A percentile compares a stretch with the other conserved stretches of the same genome.
Evolutionary conservation across 2,113 vertebrate genomes (phyloP).

Genomic region (Lanius collurio): DNA sequence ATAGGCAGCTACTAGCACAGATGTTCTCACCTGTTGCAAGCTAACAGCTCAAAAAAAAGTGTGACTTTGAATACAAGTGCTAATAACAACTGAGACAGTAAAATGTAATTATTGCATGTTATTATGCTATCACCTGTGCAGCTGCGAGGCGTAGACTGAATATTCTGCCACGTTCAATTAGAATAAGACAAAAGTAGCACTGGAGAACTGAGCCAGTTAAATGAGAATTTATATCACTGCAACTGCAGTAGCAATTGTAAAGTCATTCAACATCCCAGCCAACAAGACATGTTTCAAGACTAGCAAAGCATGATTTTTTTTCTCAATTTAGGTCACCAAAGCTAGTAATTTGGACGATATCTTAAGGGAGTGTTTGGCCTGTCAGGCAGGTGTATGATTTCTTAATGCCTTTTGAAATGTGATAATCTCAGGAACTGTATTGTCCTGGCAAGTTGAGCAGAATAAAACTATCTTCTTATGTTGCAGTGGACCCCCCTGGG

Average conservation of each 20-base stretch:
- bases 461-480: neutral
- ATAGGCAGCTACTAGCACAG: constrained; percentile 64
- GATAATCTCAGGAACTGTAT: neutral
- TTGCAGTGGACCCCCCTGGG: too few species aligned
- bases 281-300: neutral
- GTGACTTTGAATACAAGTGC: constrained; percentile 52
- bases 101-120: constrained; percentile 64
- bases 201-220: constrained; percentile 33
- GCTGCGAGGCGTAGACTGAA: constrained; percentile 25
- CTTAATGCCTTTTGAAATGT: neutral
- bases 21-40: constrained; percentile 59
- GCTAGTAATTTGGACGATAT: neutral
- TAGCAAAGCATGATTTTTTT: neutral
- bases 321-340: neutral
- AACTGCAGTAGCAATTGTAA: neutral
- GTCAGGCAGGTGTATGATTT: neutral
- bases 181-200: constrained; percentile 60
- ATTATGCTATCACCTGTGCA: constrained; percentile 69
- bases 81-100: constrained; percentile 64
- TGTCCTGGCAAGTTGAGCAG: neutral
- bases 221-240: neutral
- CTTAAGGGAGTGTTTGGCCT: neutral
- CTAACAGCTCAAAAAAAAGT: constrained; percentile 56
- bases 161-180: constrained; percentile 51
- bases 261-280: neutral